Percentiles rank a stretch among this genome's conserved stretches.
phyloP scores from a whole-genome alignment of 2,113 vertebrate genomes.

The Tichodroma muraria region DNA sequence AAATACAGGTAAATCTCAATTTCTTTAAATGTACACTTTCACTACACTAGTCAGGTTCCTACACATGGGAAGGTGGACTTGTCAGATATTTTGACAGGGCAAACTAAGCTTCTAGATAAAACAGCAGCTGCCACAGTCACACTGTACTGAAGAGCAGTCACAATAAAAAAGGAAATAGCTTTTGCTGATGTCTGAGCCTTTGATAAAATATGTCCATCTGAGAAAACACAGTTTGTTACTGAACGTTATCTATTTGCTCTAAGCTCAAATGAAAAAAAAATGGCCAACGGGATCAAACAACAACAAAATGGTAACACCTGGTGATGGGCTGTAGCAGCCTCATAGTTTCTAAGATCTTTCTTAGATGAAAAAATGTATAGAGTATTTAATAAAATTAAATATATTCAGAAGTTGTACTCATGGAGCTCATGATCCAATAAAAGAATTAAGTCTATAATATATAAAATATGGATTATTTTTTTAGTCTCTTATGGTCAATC shows the following conservation, averaged over 20 bases:
- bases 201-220: not conserved
- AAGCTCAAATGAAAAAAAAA: not conserved
- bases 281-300: accelerated
- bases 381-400: not conserved
- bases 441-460: not conserved
- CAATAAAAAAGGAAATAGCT: not conserved
- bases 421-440: not conserved
- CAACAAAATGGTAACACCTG: not conserved
- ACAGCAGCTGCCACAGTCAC: not conserved
- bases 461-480: not conserved
- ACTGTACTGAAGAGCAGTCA: not conserved
- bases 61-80: not conserved
- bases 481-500: not conserved
- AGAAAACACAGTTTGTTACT: not conserved
- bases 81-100: not conserved
- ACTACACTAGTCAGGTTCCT: not conserved
- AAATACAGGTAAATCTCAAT: not conserved
- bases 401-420: not conserved
- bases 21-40: not conserved
- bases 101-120: not conserved
- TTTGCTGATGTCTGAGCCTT: not conserved
- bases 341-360: not conserved
- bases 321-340: not conserved
- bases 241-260: not conserved
- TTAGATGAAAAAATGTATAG: not conserved